Base-by-base conservation (phyloP, 2,797 vertebrate species). In the Holocentrus rufus region DNA sequence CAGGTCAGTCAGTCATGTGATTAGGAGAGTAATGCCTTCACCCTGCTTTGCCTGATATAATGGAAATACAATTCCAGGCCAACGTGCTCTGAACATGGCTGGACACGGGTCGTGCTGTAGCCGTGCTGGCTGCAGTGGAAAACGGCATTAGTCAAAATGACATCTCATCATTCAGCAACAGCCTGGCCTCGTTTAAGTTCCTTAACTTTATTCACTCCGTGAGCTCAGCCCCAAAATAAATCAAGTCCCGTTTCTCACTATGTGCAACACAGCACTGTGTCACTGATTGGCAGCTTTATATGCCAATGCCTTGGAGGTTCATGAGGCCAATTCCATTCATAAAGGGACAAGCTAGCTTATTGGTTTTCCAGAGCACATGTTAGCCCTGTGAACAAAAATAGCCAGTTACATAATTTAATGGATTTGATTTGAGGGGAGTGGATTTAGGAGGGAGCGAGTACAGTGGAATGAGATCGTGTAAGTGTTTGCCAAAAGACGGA, bases 291-390 rank as follows among this genome's bases (percentile, higher is more conserved):
- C 76, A 78, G 63, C 52, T 84, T 85, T 75, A 81, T 74, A 59
- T 58, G 54, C 58, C 59, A 69, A n/a, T 27, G 47, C 71, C 80
- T 75, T 65, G 44, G 54, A 65, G 63, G 22, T 65, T 83, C 62
- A 52, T 53, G 72, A 79, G 78, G 55, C 61, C 27, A 57, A 86
- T 90, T 88, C 75, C 80, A 77, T 82, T 67, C 76, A 54, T 65
- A 80, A 50, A 70, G 39, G 47, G 76, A 72, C 47, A 62, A 72
- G 47, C 23, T 47, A 8, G 1, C 59, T 85, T 85, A 72, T 73
- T 77, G 74, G 77, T 68, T 90, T 82, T 82, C 76, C 78, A 76
- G 74, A 66, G 27, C 75, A 83, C 74, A 79, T 84, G 82, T 85
- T 67, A 20, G 67, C 61, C 50, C 47, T 15, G 47, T 64, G 78